Conservation (phyloP, 1,140 invertebrate species). For the Vanessa tameamea region DNA sequence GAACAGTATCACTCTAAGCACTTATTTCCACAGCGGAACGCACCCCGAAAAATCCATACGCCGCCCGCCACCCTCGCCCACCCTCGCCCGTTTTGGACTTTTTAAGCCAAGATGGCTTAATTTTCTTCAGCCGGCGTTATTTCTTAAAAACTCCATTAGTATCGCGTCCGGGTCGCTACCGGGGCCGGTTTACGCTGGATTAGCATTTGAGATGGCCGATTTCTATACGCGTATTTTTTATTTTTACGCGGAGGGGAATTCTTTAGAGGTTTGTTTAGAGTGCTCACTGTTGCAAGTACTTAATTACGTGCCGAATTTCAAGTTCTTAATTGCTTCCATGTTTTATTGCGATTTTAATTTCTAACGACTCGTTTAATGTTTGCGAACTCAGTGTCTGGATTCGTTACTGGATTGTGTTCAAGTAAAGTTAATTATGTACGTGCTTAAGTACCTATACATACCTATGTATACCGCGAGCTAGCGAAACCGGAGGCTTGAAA, state of each 20-base stretch:
- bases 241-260: conserved; percentile 13
- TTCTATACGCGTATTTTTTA: conserved; percentile 24
- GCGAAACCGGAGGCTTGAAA: no score
- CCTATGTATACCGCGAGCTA: no score
- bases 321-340: conserved; percentile 42
- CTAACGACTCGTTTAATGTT: conserved; percentile 16
- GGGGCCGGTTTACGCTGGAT: conserved; percentile 32
- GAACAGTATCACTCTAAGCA: conserved; percentile 37
- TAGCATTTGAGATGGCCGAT: conserved; percentile 45
- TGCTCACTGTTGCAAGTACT: conserved; percentile 42
- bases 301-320: conserved; percentile 47
- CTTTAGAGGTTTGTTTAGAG: conserved; percentile 36
- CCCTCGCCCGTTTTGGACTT: conserved; percentile 61
- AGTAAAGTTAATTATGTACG: not conserved
- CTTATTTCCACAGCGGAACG: conserved; percentile 48
- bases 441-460: no score
- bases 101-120: conserved; percentile 73
- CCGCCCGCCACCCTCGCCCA: conserved; percentile 28
- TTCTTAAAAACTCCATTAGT: conserved; percentile 66
- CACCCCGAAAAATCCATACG: conserved; percentile 61
- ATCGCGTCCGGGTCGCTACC: conserved; percentile 37
- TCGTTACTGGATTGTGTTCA: conserved; percentile 19
- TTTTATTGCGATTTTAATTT: conserved; percentile 38
- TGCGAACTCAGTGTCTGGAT: conserved; percentile 4
- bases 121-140: conserved; percentile 56